Percentiles rank a stretch among this genome's conserved stretches.
phyloP scores from a whole-genome alignment of 1,140 invertebrate species.

The Bombus soroeensis region DNA sequence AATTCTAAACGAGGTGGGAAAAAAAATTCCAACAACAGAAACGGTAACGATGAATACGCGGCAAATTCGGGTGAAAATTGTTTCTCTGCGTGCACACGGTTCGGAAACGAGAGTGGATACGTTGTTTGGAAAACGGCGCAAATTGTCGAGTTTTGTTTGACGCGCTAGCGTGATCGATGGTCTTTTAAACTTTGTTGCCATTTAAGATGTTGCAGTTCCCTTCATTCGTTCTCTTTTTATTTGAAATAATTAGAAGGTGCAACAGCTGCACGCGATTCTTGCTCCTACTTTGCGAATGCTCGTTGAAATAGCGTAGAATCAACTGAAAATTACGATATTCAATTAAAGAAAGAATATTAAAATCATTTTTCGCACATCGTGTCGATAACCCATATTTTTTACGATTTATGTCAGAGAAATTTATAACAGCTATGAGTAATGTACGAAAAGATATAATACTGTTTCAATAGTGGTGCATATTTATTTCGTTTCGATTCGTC shows the following conservation, averaged over 20 bases:
- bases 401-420: not conserved
- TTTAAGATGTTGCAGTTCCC: not conserved
- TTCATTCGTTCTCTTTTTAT: not conserved
- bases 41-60: constrained; percentile 21
- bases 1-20: constrained; percentile 20
- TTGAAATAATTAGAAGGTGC: not conserved
- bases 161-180: constrained; percentile 29
- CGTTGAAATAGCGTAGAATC: not conserved
- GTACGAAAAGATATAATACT: not conserved
- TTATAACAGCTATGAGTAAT: not conserved
- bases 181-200: constrained; percentile 42
- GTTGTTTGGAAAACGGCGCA: constrained; percentile 22
- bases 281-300: not conserved
- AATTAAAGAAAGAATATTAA: not conserved
- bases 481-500: not conserved
- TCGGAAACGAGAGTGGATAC: not conserved
- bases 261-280: constrained; percentile 14
- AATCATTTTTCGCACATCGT: not conserved
- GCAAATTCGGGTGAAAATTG: constrained; percentile 45
- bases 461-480: not conserved
- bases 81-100: constrained; percentile 24
- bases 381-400: not conserved
- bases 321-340: not conserved
- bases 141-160: constrained; percentile 34
- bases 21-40: constrained; percentile 30